Base-by-base conservation (phyloP, 2,797 vertebrate genomes). In the Salarias fasciatus region DNA sequence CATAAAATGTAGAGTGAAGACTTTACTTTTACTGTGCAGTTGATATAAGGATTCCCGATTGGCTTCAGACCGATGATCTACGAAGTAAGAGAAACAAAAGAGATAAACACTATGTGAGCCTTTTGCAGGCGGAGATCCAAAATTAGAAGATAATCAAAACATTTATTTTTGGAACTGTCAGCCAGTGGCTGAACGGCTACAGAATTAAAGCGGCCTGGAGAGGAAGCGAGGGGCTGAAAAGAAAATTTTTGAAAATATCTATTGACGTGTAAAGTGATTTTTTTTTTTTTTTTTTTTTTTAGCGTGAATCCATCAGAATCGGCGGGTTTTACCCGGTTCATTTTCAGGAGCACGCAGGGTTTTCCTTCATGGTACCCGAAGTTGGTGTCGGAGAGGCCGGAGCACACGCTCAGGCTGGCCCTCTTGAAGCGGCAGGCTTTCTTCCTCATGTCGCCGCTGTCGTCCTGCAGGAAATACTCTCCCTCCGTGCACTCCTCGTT, bases 21-120 rank as follows among this genome's bases (percentile, higher is more conserved):
- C 14, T 93, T 94, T 88, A 99, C 97, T 94, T 96, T 97, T 66
- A 91, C 14, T 37, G 78, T 80, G 87, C 97, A 99, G 2, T 90
- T 77, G 92, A 99, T 94, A 54, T 48, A 88, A 45, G 97, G 96
- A 1, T 92, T 69, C 68, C 95, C 96, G 11, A 74, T 15, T 15
- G 96, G 96, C 70, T 89, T 95, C 85, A 98, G 92, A 80, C 95
- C 97, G 82, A 99, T 98, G 91, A 99, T 94, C 97, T 99, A 77
- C 10, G 51, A 53, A 31, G 53, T 3, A 56, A 70, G 10, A 56
- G 35, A 72, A 51, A 80, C 43, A 49, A 50, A 30, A 67, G 49
- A 51, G 12, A n/a, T 38, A 57, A 30, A 79, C 52, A 53, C 29
- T 24, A 31, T 58, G 40, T 35, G 30, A 38, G 18, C 18, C 43